Evolutionary conservation across 2,113 vertebrate genomes (phyloP).

Genomic region (Nothobranchius furzeri): DNA sequence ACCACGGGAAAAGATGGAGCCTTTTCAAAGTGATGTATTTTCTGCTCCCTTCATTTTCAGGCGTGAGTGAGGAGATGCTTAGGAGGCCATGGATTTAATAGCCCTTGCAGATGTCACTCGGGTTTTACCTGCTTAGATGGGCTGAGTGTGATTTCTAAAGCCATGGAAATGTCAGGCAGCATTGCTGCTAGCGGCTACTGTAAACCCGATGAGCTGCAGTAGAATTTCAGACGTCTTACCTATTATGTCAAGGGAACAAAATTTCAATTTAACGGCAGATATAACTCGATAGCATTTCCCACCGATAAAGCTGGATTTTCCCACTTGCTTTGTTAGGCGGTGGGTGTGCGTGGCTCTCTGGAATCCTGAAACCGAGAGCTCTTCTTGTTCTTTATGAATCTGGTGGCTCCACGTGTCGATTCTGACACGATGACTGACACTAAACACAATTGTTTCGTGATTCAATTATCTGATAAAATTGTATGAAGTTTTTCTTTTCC

Average conservation of each 20-base stretch:
- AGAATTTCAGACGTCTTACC: conserved; percentile 71
- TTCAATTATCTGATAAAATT: conserved; percentile 84
- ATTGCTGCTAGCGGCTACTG: not conserved
- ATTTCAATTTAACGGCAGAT: conserved; percentile 77
- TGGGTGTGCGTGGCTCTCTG: conserved; percentile 42
- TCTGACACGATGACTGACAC: conserved; percentile 56
- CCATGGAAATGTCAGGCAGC: conserved; percentile 30
- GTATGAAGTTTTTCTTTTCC: conserved; percentile 60
- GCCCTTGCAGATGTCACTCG: conserved; percentile 66
- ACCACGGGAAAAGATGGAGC: conserved; percentile 44
- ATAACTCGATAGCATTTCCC: conserved; percentile 65
- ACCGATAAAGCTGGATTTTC: conserved; percentile 45
- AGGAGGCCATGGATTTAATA: conserved; percentile 48
- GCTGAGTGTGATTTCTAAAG: conserved; percentile 52
- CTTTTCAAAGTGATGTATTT: conserved; percentile 15
- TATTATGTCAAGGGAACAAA: conserved; percentile 61
- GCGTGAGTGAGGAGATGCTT: conserved; percentile 30
- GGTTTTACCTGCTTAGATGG: conserved; percentile 53
- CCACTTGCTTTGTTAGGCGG: conserved; percentile 54
- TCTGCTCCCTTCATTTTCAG: conserved; percentile 43
- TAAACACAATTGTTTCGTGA: conserved; percentile 65
- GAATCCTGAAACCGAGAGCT: conserved; percentile 49
- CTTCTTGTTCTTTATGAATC: conserved; percentile 51
- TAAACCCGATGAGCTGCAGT: conserved; percentile 74
- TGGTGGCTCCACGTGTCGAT: conserved; percentile 65